A percentile compares a stretch with the other conserved stretches of the same genome.
phyloP scores from a whole-genome alignment of 2,797 vertebrate genomes.

The Crocidura indochinensis region DNA sequence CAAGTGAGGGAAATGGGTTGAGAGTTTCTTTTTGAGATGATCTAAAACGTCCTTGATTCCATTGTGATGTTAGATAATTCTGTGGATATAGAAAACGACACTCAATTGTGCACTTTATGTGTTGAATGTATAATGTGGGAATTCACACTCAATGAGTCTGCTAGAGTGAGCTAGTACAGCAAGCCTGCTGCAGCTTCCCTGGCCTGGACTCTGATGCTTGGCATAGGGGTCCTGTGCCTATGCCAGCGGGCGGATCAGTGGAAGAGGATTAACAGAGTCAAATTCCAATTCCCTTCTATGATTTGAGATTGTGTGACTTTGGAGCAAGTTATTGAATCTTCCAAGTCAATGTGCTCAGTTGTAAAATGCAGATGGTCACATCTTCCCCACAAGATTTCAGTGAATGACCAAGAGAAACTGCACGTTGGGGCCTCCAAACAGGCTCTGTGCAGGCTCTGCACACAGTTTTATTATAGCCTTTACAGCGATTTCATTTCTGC shows the following conservation, averaged over 20 bases:
- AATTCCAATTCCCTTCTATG: slow-evolving; percentile 62
- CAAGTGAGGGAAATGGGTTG: neutral
- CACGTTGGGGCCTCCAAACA: neutral
- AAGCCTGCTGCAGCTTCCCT: neutral
- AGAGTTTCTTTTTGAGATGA: neutral
- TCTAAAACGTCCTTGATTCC: neutral
- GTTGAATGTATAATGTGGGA: neutral
- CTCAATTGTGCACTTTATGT: neutral
- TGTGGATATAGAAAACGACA: neutral
- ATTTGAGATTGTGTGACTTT: slow-evolving; percentile 62
- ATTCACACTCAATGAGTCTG: neutral
- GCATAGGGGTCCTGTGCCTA: neutral
- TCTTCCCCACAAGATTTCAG: slow-evolving; percentile 28
- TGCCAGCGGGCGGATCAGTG: neutral
- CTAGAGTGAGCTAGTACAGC: neutral
- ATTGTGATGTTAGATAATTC: neutral
- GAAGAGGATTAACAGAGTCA: slow-evolving; percentile 37
- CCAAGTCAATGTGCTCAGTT: slow-evolving; percentile 49
- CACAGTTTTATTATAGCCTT: neutral
- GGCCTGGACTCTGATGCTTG: neutral
- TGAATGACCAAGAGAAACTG: slow-evolving; percentile 14
- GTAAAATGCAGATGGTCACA: slow-evolving; percentile 47
- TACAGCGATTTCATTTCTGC: neutral
- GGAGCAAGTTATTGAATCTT: slow-evolving; percentile 70
- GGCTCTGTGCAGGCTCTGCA: neutral